Percentiles rank a stretch among this genome's conserved stretches.
Evolutionary conservation across 1,140 invertebrate species (phyloP).

Genomic region (Subanguina moxae): DNA sequence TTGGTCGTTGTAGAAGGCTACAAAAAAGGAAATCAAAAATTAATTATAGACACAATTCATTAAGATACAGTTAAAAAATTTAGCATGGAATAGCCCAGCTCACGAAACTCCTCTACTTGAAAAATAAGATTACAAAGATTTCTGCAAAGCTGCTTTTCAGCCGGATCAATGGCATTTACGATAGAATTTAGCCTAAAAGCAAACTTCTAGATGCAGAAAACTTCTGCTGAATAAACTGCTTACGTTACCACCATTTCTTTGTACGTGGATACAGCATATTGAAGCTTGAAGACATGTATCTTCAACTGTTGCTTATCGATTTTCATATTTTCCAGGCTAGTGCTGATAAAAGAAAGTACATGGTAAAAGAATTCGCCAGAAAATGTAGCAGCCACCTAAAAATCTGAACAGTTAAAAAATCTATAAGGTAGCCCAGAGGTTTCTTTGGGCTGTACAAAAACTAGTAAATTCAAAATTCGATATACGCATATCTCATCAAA

Average conservation of each 20-base stretch:
- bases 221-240: not conserved
- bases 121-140: constrained; percentile 32
- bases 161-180: constrained; percentile 11
- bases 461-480: too few species aligned
- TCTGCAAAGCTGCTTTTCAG: constrained; percentile 23
- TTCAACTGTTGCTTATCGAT: constrained; percentile 21
- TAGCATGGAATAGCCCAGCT: constrained; percentile 25
- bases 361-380: constrained; percentile 35
- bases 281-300: constrained; percentile 27
- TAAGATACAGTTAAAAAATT: constrained; percentile 9
- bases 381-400: constrained; percentile 23
- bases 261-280: constrained; percentile 31
- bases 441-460: too few species aligned
- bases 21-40: constrained; percentile 13
- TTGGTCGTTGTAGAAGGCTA: constrained; percentile 23
- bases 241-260: constrained; percentile 35
- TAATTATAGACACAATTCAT: not conserved
- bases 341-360: constrained; percentile 16
- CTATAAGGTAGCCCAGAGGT: too few species aligned
- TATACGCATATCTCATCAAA: too few species aligned
- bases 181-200: constrained; percentile 27
- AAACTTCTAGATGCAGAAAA: not conserved
- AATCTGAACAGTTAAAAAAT: not conserved
- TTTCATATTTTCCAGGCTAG: constrained; percentile 31
- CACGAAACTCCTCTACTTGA: constrained; percentile 36